These are phyloP conservation scores for Megalurothrips usitatus DNA, from an alignment of 2,888 invertebrate genomes.

Conservation along the genomic window DNA sequence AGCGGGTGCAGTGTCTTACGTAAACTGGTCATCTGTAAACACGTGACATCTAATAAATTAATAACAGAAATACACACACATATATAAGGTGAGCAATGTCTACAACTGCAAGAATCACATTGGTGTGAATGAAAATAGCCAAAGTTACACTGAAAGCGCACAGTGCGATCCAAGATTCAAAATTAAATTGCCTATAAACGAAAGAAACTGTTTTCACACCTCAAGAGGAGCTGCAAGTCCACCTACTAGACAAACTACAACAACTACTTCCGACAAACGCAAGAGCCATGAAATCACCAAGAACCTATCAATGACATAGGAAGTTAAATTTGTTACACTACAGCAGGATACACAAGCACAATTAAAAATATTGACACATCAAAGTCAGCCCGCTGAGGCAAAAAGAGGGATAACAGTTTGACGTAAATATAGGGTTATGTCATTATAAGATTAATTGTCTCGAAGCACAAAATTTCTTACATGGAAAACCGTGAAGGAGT, in stretches of 20 bases:
- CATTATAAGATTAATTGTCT: background rate
- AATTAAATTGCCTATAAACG: background rate
- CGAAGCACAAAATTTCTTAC: background rate
- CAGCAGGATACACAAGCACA: too few relatives aligned
- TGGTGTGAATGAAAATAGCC: background rate
- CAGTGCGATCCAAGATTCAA: background rate
- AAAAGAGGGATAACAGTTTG: background rate
- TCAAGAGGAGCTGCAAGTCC: too few relatives aligned
- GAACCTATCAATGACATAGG: background rate
- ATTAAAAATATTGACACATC: too few relatives aligned
- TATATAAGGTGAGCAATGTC: too few relatives aligned
- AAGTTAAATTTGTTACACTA: too few relatives aligned
- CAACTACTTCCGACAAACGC: background rate
- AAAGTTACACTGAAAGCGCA: background rate
- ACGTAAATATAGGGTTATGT: background rate
- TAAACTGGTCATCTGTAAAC: constrained; percentile 37
- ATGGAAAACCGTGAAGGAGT: background rate
- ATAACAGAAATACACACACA: background rate
- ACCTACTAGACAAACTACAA: too few relatives aligned
- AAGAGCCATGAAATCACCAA: background rate
- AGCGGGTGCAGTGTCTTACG: constrained; percentile 69
- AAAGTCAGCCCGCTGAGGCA: too few relatives aligned
- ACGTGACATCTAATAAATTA: background rate
- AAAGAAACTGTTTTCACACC: background rate
- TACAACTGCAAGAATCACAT: too few relatives aligned